Evolutionary conservation across 2,113 vertebrate genomes (phyloP), one percentile per base, ranked within the genome.

Genomic region (Euleptes europaea): DNA sequence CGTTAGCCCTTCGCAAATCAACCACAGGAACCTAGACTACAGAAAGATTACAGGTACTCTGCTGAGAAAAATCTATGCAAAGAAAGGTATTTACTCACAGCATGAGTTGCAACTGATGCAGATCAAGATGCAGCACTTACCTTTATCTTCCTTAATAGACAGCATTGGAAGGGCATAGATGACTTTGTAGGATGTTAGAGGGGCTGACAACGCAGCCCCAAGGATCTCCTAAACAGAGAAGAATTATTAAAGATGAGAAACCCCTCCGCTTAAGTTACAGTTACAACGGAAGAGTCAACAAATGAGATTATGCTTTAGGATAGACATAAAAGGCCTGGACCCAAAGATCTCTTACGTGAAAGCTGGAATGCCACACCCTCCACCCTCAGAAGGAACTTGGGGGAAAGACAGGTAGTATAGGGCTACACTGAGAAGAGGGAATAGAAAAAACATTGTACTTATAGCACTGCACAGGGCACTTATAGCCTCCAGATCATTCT

Each of bases 141-240:
- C 99, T 98, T 99, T 99, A 86, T 99, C 98, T 87, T 99, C 98
- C 92, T 99, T 99, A 93, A 99, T 99, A 57, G 98, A 99, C 82
- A 99, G 97, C 99, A 99, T 99, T 38, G 99, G 99, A 78, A 99
- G 97, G 78, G 97, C 96, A 1, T 98, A 98, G 12, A 99, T 97
- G 72, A 97, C 95, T 85, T 97, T 98, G 89, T 99, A 99, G 78
- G 94, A 87, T 0, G 96, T 98, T 75, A 99, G 94, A 31, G 99
- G 99, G 10, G 98, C 98, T 6, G 94, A 97, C 80, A 99, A 94
- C 0, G 98, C 97, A 89, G 96, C 97, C 0, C 98, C 98, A 1
- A 99, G 97, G 33, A 99, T 97, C 83, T 99, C 98, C 98, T 99
- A 57, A 84, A 85, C 60, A 88, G 83, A 92, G 33, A 3, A 87